Conservation (phyloP, 2,888 invertebrate species). For the Anoplius nigerrimus region DNA sequence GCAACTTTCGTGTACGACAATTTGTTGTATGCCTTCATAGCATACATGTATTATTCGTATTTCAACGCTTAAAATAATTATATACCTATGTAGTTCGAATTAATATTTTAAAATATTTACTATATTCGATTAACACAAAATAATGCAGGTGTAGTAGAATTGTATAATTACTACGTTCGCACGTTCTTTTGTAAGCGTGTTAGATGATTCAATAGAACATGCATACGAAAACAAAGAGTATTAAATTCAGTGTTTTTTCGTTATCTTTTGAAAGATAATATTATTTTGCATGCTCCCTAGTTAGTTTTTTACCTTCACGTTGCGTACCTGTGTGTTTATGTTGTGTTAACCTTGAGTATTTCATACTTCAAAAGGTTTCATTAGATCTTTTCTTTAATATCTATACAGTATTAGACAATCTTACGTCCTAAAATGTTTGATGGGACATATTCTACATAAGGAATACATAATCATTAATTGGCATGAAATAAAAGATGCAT, state of each 20-base stretch:
- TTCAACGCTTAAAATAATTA: not conserved
- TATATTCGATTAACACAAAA: too few relatives aligned
- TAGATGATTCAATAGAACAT: too few relatives aligned
- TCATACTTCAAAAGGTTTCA: not conserved
- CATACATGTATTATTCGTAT: not conserved
- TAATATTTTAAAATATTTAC: not conserved
- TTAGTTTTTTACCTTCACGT: not conserved
- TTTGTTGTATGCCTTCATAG: not conserved
- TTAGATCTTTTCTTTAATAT: too few relatives aligned
- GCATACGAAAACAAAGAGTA: not conserved
- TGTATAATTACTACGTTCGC: too few relatives aligned
- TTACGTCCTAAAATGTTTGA: too few relatives aligned
- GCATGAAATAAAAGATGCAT: not conserved
- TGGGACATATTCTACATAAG: not conserved
- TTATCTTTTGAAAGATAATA: not conserved
- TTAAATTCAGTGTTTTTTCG: too few relatives aligned
- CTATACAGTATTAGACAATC: too few relatives aligned
- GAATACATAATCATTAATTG: not conserved
- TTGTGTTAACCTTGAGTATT: not conserved
- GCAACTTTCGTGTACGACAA: conserved; percentile 2
- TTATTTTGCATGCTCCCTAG: not conserved
- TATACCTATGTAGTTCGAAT: not conserved
- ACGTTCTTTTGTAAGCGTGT: too few relatives aligned
- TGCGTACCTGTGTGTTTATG: not conserved
- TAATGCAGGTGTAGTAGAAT: too few relatives aligned